phyloP scores from a whole-genome alignment of 2,797 vertebrate genomes.

The Squalus acanthias region DNA sequence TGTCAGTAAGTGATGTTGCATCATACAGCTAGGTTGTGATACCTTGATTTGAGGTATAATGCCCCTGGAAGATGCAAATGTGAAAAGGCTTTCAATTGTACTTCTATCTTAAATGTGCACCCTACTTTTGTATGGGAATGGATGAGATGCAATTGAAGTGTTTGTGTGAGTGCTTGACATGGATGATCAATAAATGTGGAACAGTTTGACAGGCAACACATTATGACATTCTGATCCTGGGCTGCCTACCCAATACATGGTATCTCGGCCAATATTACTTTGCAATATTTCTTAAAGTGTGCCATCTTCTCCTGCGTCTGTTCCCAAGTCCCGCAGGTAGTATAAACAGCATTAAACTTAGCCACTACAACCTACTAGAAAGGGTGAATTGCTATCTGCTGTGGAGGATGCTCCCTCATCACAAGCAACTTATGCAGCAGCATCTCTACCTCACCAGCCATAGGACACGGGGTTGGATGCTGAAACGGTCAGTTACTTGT shows the following conservation, averaged over 20 bases:
- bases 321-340: neutral
- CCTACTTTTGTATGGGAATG: no score
- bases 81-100: neutral
- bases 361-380: neutral
- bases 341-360: neutral
- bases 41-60: neutral
- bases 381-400: neutral
- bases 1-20: neutral
- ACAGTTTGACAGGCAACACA: neutral
- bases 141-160: no score
- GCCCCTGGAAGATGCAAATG: no score
- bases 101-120: neutral
- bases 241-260: neutral
- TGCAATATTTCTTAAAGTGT: neutral
- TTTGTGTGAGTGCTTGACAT: neutral
- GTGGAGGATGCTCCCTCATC: neutral
- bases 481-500: no score
- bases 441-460: neutral
- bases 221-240: neutral
- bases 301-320: neutral
- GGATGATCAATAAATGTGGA: neutral
- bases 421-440: neutral
- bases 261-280: neutral
- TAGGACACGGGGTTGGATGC: no score
- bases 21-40: neutral